Percentiles rank a stretch among this genome's conserved stretches.
These are phyloP conservation scores for Limulus polyphemus DNA, from an alignment of 2,888 invertebrate species.

Conservation along the genomic window DNA sequence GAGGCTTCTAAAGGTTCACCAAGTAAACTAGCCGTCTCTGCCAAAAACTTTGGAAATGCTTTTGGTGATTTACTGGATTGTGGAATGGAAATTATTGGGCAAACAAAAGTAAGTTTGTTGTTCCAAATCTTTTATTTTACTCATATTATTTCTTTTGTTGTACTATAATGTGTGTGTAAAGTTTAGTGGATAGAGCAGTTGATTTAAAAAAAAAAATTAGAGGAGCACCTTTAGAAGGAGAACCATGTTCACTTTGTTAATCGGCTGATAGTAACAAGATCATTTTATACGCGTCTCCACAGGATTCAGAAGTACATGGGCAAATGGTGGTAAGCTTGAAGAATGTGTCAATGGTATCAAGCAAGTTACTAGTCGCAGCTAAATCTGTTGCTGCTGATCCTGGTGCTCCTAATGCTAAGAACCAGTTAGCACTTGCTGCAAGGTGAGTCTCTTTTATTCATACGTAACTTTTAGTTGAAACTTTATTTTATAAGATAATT, in stretches of 20 bases:
- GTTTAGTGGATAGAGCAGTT: no score
- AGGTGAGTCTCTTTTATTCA: conserved; percentile 34
- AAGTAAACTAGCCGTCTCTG: conserved; percentile 53
- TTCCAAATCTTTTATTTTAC: background rate
- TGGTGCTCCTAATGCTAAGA: conserved; percentile 75
- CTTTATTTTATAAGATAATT: background rate
- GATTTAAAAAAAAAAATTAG: no score
- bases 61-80: conserved; percentile 64
- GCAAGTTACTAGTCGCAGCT: conserved; percentile 70
- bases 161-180: no score
- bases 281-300: conserved; percentile 17
- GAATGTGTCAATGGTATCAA: conserved; percentile 73
- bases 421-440: conserved; percentile 73
- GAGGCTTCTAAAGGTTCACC: conserved; percentile 56
- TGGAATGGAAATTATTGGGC: conserved; percentile 73
- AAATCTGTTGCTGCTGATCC: conserved; percentile 83
- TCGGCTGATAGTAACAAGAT: no score
- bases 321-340: conserved; percentile 76
- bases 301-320: conserved; percentile 59
- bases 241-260: no score
- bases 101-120: conserved; percentile 45
- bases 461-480: background rate
- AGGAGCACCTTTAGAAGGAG: no score
- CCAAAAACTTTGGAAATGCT: conserved; percentile 60
- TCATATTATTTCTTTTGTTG: background rate